Percentiles rank a stretch among this genome's conserved stretches.
phyloP scores from a whole-genome alignment of 2,888 invertebrate species.

The Tinea semifulvella region DNA sequence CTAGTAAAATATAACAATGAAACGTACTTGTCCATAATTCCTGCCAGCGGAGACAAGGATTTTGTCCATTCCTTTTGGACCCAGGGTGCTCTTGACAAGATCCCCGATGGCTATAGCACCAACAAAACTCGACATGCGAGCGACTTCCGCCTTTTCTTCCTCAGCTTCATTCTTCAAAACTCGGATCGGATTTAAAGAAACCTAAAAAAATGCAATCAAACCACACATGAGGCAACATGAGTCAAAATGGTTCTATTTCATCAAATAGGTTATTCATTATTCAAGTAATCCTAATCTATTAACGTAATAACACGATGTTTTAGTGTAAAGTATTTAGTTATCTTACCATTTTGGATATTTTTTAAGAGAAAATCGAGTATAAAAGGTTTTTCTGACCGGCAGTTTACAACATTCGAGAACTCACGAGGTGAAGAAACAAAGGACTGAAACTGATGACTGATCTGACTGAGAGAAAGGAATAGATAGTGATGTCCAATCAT shows the following conservation, averaged over 20 bases:
- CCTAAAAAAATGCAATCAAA: slow-evolving; percentile 50
- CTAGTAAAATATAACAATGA: too few relatives aligned
- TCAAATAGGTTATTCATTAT: neutral
- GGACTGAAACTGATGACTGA: neutral
- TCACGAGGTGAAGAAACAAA: slow-evolving; percentile 9
- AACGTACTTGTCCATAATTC: slow-evolving; percentile 71
- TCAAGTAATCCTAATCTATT: neutral
- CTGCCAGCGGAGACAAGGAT: slow-evolving; percentile 84
- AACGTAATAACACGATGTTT: neutral
- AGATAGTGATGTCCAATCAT: neutral
- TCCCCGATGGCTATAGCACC: slow-evolving; percentile 99
- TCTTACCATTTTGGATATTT: slow-evolving; percentile 15
- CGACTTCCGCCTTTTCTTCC: slow-evolving; percentile 97
- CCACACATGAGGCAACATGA: slow-evolving; percentile 13
- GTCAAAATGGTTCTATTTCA: slow-evolving; percentile 11
- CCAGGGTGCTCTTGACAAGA: slow-evolving; percentile 96
- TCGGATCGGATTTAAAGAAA: slow-evolving; percentile 91
- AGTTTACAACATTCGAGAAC: slow-evolving; percentile 9
- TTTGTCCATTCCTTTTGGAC: slow-evolving; percentile 99
- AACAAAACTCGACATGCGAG: slow-evolving; percentile 96
- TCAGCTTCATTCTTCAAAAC: slow-evolving; percentile 96
- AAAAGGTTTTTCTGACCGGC: slow-evolving; percentile 7
- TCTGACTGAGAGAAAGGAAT: neutral
- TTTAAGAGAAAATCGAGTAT: neutral
- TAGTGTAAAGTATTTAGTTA: neutral